Base-by-base conservation (phyloP, 2,797 vertebrate genomes). In the Myotis findleyi region DNA sequence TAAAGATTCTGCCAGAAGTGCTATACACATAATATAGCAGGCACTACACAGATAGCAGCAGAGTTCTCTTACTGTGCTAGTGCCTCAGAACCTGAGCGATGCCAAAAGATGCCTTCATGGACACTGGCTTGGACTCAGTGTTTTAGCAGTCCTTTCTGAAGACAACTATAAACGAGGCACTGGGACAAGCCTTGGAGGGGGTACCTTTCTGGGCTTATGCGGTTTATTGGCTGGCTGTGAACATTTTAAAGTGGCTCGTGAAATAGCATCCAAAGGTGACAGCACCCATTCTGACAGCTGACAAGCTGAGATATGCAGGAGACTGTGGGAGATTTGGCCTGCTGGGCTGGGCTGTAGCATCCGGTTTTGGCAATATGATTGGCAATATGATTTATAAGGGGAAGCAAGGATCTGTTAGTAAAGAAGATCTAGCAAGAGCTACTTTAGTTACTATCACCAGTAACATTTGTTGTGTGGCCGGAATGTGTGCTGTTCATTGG, bases 331-430 rank as follows among this genome's bases (percentile, higher is more conserved):
- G 99, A 94, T 99, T 99, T 89, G 98, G 98, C 25, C 98, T 99
- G 38, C 99, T 99, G 66, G 99, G 99, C 3, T 99, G 98, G 97
- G 98, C 99, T 66, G 99, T 99, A 49, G 99, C 99, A 47, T 99
- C 99, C 92, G 99, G 99, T 97, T 99, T 99, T 97, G 99, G 99
- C 53, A 99, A 99, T 91, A 99, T 99, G 99, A 99, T 99, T 97
- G 99, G 99, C 49, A 99, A 99, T 91, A 99, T 99, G 99, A 99
- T 99, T 98, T 98, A 98, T 97, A 99, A 99, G 96, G 99, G 99
- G 90, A 99, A 99, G 96, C 98, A 98, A 89, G 99, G 99, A 80
- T 98, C 98, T 93, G 99, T 99, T 93, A 99, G 99, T 97, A 99
- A 99, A 97, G 99, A 99, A 98, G 99, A 99, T 96, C 98, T 99